Conservation (phyloP, 2,888 invertebrate genomes). For the Perizoma flavofasciatum region DNA sequence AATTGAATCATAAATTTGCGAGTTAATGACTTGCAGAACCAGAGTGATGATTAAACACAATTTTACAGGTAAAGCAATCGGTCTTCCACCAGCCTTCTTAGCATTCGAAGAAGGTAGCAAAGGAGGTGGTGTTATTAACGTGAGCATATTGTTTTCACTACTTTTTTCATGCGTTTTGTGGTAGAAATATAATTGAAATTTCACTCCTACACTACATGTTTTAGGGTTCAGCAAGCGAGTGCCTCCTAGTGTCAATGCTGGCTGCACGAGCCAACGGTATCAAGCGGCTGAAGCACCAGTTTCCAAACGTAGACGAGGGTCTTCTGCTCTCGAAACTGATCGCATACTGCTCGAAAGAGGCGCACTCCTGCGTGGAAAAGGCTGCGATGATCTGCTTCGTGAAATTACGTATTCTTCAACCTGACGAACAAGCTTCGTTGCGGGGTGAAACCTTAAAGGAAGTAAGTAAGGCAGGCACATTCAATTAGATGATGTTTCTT, state of each 20-base stretch:
- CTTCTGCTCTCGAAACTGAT: conserved; percentile 95
- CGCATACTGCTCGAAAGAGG: conserved; percentile 95
- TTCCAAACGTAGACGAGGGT: conserved; percentile 95
- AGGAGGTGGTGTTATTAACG: conserved; percentile 98
- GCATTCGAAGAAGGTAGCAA: conserved; percentile 92
- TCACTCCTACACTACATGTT: conserved; percentile 8
- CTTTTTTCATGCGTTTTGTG: too few species aligned
- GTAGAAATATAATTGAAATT: too few species aligned
- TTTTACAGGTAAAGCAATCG: conserved; percentile 92
- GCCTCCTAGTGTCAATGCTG: conserved; percentile 95
- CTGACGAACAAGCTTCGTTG: conserved; percentile 92
- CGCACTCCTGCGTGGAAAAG: conserved; percentile 96
- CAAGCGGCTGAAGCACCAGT: conserved; percentile 91
- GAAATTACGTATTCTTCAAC: conserved; percentile 93
- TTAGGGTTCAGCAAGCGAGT: conserved; percentile 98
- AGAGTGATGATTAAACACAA: conserved; percentile 2
- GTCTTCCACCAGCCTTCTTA: conserved; percentile 94
- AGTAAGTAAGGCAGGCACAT: conserved; percentile 71
- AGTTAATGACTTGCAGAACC: not conserved
- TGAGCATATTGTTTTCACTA: conserved; percentile 57
- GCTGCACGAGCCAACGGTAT: conserved; percentile 96
- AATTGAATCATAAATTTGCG: too few species aligned
- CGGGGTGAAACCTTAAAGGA: conserved; percentile 91
- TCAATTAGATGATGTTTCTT: conserved; percentile 2
- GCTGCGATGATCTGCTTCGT: conserved; percentile 97